Conservation (phyloP, 2,888 invertebrate species). For the Timandra comae region DNA sequence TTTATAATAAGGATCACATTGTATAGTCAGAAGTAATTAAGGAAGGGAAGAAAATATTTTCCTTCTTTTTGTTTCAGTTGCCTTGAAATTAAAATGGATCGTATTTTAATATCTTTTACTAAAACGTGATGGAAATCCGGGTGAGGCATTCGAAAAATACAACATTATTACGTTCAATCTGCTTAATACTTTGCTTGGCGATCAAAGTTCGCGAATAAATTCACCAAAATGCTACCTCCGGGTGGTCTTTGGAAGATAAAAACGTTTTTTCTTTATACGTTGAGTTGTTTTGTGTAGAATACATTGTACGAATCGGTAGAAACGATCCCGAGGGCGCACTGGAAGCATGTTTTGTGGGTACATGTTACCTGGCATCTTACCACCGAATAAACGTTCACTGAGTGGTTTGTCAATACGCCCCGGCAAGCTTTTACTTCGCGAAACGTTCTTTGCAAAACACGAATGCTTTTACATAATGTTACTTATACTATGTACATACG, state of each 20-base stretch:
- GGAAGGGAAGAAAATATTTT: constrained; percentile 30
- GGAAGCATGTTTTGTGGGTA: constrained; percentile 33
- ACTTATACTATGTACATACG: neutral
- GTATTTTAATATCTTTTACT: constrained; percentile 27
- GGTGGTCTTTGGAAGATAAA: constrained; percentile 26
- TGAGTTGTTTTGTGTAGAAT: constrained; percentile 28
- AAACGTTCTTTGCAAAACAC: constrained; percentile 25
- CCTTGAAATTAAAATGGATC: constrained; percentile 34
- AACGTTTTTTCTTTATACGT: constrained; percentile 31
- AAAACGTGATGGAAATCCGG: constrained; percentile 18
- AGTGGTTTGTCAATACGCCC: constrained; percentile 57
- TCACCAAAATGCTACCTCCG: constrained; percentile 26
- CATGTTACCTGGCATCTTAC: constrained; percentile 37
- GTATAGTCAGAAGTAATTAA: constrained; percentile 31
- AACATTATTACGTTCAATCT: constrained; percentile 3
- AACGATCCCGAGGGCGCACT: constrained; percentile 35
- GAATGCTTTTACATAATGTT: constrained; percentile 11
- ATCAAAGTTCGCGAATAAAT: constrained; percentile 18
- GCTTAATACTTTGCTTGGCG: constrained; percentile 2
- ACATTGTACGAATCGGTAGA: constrained; percentile 30
- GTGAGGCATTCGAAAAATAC: constrained; percentile 8
- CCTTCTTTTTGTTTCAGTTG: constrained; percentile 27
- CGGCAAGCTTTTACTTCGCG: constrained; percentile 45
- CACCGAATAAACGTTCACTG: constrained; percentile 42
- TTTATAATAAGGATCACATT: constrained; percentile 3